phyloP scores from a whole-genome alignment of 92 coral and sea anemone genomes.

The Epizoanthus scotinus region DNA sequence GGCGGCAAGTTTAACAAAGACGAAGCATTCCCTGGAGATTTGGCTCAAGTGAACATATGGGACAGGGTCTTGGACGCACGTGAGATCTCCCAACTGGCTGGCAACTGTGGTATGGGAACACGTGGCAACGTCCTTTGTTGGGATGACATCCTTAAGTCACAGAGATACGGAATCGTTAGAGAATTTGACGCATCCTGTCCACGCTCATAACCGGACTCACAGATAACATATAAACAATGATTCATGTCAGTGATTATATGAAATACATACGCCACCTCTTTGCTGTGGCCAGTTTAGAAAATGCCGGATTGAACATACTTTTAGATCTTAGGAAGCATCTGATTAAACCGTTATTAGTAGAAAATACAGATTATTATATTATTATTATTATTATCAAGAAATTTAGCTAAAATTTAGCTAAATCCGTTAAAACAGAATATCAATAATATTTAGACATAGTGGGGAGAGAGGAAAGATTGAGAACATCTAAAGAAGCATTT shows the following conservation, averaged over 20 bases:
- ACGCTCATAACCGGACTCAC: background rate
- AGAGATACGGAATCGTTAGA: conserved; percentile 15
- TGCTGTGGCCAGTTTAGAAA: conserved; percentile 4
- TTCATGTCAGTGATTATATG: background rate
- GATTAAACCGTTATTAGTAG: too few species aligned
- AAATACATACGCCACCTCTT: background rate
- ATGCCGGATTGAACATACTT: background rate
- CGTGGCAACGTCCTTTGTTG: conserved; percentile 23
- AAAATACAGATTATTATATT: too few species aligned
- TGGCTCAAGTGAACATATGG: conserved; percentile 33
- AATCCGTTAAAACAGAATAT: too few species aligned
- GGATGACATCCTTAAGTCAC: conserved; percentile 39
- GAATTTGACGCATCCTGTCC: conserved; percentile 22
- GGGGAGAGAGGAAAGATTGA: too few species aligned
- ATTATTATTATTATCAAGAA: too few species aligned
- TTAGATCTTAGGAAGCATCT: background rate
- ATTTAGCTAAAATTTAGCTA: too few species aligned
- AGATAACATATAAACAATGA: background rate
- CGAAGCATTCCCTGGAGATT: conserved; percentile 30
- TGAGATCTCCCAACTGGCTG: conserved; percentile 18
- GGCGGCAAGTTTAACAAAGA: conserved; percentile 40
- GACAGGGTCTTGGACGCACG: conserved; percentile 13
- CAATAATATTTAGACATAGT: too few species aligned
- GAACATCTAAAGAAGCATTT: too few species aligned
- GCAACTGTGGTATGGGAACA: conserved; percentile 15